Evolutionary conservation across 2,888 invertebrate species (phyloP), one percentile per base, ranked within the genome.

Genomic region (Drosophila quasianomalipes): DNA sequence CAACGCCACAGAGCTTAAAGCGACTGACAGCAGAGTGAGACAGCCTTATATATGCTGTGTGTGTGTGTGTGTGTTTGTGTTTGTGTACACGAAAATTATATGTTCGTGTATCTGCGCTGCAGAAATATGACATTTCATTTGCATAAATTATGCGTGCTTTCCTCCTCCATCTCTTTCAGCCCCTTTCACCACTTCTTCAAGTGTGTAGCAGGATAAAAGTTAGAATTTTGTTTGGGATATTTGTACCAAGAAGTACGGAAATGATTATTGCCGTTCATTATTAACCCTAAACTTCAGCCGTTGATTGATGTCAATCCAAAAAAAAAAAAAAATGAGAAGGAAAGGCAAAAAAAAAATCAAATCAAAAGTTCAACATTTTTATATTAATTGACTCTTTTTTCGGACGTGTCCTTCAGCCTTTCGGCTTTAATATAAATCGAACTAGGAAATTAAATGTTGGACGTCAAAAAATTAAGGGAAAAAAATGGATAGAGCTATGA

Each of bases 121-220:
- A 77, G 61, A 78, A 83, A 78, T 78, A 71, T 74, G 75, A 79
- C 79, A 84, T 83, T 79, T 81, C 74, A 83, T 83, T 83, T 83
- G 71, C 84, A 83, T 84, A 83, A 83, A 83, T 83, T 83, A 83
- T 72, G 61, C 64, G 44, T 64, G n/a, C 19, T 57, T 66, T 67
- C 6, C n/a, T 4, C n/a, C 41, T 41, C 41, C 4, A 22, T 2
- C 44, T 3, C 44, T 6, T 26, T 19, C 31, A 22, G 12, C 28
- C 30, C 30, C 39, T 5, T 10, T 12, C 52, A 3, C 33, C 33
- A 5, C 16, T 2, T n/a, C 30, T 4, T 53, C 22, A 1, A 54
- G 33, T 41, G 33, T 12, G 33, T 16, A 22, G 16, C 47, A 49
- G 22, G 49, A 10, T 22, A 22, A 31, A 58, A 59, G 33, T 55